Conservation (phyloP, 2,888 invertebrate species). For the Sarcophaga carnaria region DNA sequence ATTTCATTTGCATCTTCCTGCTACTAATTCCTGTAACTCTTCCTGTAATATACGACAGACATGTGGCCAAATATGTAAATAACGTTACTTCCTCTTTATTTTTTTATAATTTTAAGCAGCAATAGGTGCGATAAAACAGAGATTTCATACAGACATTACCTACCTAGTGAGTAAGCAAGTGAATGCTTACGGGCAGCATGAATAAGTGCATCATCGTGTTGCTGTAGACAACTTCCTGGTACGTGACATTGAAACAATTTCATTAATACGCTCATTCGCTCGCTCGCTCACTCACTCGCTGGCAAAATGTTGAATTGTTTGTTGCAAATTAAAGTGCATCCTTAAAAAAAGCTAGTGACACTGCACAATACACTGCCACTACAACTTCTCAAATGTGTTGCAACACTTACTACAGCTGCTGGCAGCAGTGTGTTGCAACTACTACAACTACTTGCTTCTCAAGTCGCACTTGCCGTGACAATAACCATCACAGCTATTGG, state of each 20-base stretch:
- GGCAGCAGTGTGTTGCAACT: background rate
- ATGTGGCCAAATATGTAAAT: slow-evolving; percentile 3
- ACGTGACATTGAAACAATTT: slow-evolving; percentile 70
- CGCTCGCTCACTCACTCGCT: too few species aligned
- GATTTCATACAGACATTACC: background rate
- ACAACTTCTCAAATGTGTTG: background rate
- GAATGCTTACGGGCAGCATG: background rate
- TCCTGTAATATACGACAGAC: background rate
- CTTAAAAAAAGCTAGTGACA: slow-evolving; percentile 38
- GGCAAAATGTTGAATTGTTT: slow-evolving; percentile 44
- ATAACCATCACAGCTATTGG: background rate
- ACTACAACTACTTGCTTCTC: slow-evolving; percentile 8
- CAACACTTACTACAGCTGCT: background rate
- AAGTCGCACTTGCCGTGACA: background rate
- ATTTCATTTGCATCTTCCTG: too few species aligned
- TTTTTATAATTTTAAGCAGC: background rate
- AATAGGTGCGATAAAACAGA: background rate
- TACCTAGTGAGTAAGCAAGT: background rate
- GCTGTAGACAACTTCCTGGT: slow-evolving; percentile 58
- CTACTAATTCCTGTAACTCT: too few species aligned
- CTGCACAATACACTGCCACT: background rate
- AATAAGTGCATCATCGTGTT: background rate
- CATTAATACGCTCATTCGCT: slow-evolving; percentile 53
- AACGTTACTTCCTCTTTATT: background rate
- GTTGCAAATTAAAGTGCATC: slow-evolving; percentile 53